These are phyloP conservation scores for Tenthredo amoena DNA, from an alignment of 2,888 invertebrate genomes.

Conservation along the genomic window DNA sequence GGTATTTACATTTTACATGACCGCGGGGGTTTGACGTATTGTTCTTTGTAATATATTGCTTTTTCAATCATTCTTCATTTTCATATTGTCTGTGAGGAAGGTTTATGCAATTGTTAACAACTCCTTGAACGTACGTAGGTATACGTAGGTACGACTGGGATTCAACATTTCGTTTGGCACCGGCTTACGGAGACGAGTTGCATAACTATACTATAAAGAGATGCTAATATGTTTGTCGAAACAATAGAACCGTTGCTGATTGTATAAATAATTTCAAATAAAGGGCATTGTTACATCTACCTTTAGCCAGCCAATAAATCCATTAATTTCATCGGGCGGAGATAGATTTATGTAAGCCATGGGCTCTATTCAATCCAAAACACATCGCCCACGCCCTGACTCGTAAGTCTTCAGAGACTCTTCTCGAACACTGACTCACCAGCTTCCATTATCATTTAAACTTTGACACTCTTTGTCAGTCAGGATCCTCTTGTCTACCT, in stretches of 20 bases:
- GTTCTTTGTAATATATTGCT: background rate
- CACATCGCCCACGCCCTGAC: conserved; percentile 22
- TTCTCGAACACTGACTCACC: conserved; percentile 36
- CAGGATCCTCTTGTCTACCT: background rate
- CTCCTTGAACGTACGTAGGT: background rate
- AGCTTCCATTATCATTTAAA: conserved; percentile 31
- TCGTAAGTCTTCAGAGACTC: background rate
- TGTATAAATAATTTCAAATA: conserved; percentile 22
- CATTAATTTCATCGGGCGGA: conserved; percentile 24
- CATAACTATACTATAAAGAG: background rate
- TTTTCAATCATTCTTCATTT: background rate
- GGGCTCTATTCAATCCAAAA: conserved; percentile 33
- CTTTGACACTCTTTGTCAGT: conserved; percentile 26
- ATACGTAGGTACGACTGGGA: background rate
- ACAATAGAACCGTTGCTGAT: conserved; percentile 16
- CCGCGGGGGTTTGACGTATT: background rate
- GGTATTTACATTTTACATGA: background rate
- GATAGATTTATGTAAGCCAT: conserved; percentile 41
- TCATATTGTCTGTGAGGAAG: background rate
- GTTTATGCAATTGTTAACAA: conserved; percentile 5
- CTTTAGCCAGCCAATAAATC: conserved; percentile 30
- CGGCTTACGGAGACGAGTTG: conserved; percentile 12
- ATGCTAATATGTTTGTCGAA: conserved; percentile 23
- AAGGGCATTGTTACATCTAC: background rate
- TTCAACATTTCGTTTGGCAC: background rate